Base-by-base conservation (phyloP, 2,797 vertebrate genomes). In the Peromyscus aztecus region DNA sequence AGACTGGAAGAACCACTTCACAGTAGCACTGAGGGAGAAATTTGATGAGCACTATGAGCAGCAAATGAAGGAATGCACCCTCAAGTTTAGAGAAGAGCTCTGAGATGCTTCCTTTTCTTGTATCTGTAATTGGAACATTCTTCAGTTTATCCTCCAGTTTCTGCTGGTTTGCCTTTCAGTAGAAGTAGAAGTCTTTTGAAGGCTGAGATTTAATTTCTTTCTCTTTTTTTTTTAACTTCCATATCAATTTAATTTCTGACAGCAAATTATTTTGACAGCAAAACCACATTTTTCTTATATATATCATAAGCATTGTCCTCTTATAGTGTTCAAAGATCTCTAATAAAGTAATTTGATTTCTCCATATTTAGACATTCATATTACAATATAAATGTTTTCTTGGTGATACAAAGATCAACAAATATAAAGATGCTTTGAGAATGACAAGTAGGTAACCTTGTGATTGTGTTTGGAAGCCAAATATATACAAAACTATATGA, bases 1-100 rank as follows among this genome's bases (percentile, higher is more conserved):
- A 10, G 98, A 99, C 94, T 99, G 98, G 98, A 98, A 98, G 81
- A 98, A 98, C 80, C 96, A 98, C 86, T 98, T 98, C 95, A 98
- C 98, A 0, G 97, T 98, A 78, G 97, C 98, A 34, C 97, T 98
- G 94, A 99, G 97, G 0, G 94, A 98, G 85, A 90, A 6, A 75
- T 98, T 99, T 0, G 43, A 98, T 84, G 16, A 11, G 29, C 97
- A 98, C 59, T 98, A 98, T 89, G 6, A 29, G 63, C 37, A 98
- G 17, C 94, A 97, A 37, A 98, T 98, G 98, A 96, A 69, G 0
- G 97, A 94, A 2, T 97, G 97, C 0, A 84, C 98, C 46, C 78
- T 98, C 43, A 27, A 40, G 76, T 97, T 98, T 59, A 94, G 59
- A 92, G 97, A 94, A 31, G 97, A 98, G n/a, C 77, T 52, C 8